A percentile compares a stretch with the other conserved stretches of the same genome.
Evolutionary conservation across 1,140 invertebrate species (phyloP).

Genomic region (Heterodera carotae): DNA sequence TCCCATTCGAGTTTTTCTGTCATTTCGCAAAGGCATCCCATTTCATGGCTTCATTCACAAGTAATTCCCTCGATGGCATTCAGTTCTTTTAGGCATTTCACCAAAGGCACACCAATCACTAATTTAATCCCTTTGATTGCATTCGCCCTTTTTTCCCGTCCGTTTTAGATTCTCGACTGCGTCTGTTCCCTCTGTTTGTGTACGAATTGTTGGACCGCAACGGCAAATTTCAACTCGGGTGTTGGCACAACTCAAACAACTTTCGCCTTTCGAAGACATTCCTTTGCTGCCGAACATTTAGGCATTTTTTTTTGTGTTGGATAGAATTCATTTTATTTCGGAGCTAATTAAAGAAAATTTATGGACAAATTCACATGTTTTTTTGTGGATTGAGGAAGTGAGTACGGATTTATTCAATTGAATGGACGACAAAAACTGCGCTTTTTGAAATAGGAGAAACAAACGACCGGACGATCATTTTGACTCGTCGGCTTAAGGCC

Average conservation of each 20-base stretch:
- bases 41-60: too few species aligned
- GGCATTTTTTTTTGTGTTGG: conserved; percentile 28
- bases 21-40: too few species aligned
- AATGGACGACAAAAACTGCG: conserved; percentile 33
- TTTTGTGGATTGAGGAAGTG: conserved; percentile 1
- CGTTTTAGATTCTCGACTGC: conserved; percentile 34
- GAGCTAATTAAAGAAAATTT: conserved; percentile 21
- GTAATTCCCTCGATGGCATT: too few species aligned
- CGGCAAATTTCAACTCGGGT: conserved; percentile 34
- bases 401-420: conserved; percentile 23
- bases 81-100: too few species aligned
- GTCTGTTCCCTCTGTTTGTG: conserved; percentile 20
- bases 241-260: conserved; percentile 30
- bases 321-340: conserved; percentile 21
- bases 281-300: conserved; percentile 31
- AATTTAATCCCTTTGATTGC: too few species aligned
- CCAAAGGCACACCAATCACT: too few species aligned
- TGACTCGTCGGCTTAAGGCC: neutral
- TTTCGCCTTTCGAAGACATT: conserved; percentile 33
- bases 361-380: neutral
- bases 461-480: neutral
- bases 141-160: too few species aligned
- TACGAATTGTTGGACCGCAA: conserved; percentile 39
- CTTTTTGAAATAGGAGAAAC: conserved; percentile 8
- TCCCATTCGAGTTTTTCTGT: too few species aligned